A percentile compares a stretch with the other conserved stretches of the same genome.
Evolutionary conservation across 2,797 vertebrate genomes (phyloP).

Genomic region (Malurus leucopterus): DNA sequence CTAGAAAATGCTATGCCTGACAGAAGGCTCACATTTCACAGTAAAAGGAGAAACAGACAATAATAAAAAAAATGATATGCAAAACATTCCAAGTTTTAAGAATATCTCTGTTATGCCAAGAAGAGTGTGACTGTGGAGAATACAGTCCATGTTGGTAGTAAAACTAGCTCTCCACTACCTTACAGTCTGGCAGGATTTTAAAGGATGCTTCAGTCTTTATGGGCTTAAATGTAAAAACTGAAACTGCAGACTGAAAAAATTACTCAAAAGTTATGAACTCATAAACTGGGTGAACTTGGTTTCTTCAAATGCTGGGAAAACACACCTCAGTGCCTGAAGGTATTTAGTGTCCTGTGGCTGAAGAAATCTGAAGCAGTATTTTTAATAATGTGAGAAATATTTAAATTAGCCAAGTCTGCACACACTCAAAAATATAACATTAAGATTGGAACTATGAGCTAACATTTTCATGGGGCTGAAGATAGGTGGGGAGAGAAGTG

Average conservation of each 20-base stretch:
- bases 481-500: not conserved
- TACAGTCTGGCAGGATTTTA: slow-evolving; percentile 10
- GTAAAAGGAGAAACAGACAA: not conserved
- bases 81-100: slow-evolving; percentile 5
- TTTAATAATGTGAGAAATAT: slow-evolving; percentile 28
- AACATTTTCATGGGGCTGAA: not conserved
- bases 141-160: not conserved
- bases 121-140: not conserved
- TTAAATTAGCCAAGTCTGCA: not conserved
- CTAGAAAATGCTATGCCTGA: not conserved
- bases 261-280: not conserved
- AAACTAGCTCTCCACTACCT: not conserved
- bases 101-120: not conserved
- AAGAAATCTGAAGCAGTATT: not conserved
- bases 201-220: not conserved
- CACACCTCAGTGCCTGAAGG: not conserved
- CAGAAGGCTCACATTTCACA: not conserved
- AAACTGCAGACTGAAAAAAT: not conserved
- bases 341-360: not conserved
- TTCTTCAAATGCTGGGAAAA: slow-evolving; percentile 3
- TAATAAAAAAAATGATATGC: not conserved
- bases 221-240: not conserved
- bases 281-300: not conserved
- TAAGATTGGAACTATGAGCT: not conserved
- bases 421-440: not conserved